Conservation (phyloP, 2,888 invertebrate species). For the Hylaea fasciaria region DNA sequence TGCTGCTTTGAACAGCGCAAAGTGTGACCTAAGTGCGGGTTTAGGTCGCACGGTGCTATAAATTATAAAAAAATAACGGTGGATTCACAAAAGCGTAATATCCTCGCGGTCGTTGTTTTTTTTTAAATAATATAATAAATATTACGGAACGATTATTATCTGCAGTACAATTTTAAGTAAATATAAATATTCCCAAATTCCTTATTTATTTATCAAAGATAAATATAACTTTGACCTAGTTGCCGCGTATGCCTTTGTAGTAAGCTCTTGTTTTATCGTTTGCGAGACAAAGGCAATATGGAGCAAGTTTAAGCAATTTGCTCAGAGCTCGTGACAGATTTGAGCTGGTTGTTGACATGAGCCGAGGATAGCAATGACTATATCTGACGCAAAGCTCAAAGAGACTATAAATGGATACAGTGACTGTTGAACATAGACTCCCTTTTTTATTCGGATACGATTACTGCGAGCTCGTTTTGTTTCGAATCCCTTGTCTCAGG, state of each 20-base stretch:
- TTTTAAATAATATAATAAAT: no score
- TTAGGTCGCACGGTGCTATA: no score
- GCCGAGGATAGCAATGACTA: conserved; percentile 22
- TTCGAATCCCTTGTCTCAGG: conserved; percentile 8
- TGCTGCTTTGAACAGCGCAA: no score
- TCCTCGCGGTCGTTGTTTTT: no score
- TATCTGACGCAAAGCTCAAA: conserved; percentile 38
- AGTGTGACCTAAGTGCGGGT: no score
- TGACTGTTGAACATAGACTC: conserved; percentile 53
- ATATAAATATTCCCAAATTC: no score
- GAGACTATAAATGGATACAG: conserved; percentile 53
- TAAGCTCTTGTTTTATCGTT: conserved; percentile 37
- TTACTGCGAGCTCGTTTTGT: conserved; percentile 45
- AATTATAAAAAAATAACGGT: no score
- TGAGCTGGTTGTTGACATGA: conserved; percentile 41
- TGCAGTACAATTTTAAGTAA: no score
- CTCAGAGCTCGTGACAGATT: conserved; percentile 47
- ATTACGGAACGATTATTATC: no score
- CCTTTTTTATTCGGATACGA: conserved; percentile 54
- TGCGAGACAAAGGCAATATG: conserved; percentile 42
- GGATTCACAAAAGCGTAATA: no score
- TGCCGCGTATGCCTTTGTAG: conserved; percentile 36
- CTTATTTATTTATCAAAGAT: not conserved
- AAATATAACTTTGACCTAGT: conserved; percentile 32
- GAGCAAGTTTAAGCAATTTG: conserved; percentile 44